Evolutionary conservation across 2,888 invertebrate genomes (phyloP).

Genomic region (Nudaria mundana): DNA sequence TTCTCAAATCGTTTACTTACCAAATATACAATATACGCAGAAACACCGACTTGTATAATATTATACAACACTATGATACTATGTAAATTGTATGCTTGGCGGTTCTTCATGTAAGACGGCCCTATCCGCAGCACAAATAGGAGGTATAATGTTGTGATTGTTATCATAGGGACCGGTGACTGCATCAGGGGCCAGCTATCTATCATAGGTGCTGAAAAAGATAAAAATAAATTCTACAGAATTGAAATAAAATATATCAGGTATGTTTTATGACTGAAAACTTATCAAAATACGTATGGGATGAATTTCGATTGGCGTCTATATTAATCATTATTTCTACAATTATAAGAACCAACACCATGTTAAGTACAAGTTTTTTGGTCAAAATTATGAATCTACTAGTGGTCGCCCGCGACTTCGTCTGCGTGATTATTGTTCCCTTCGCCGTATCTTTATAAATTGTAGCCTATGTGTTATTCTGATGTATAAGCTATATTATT

Average conservation of each 20-base stretch:
- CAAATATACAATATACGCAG: constrained; percentile 1
- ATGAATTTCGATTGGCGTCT: too few species aligned
- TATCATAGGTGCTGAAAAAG: constrained; percentile 3
- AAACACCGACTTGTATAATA: constrained; percentile 4
- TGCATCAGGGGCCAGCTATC: constrained; percentile 5
- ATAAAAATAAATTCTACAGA: too few species aligned
- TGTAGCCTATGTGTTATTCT: too few species aligned
- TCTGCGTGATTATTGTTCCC: too few species aligned
- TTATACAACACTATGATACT: constrained; percentile 5
- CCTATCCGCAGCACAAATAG: constrained; percentile 6
- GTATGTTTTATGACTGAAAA: background rate
- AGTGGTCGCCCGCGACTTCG: too few species aligned
- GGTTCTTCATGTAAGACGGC: constrained; percentile 9
- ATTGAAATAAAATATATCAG: background rate
- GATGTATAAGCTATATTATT: too few species aligned
- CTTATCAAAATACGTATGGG: background rate
- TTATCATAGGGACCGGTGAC: background rate
- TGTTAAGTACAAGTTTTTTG: too few species aligned
- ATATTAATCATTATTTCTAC: too few species aligned
- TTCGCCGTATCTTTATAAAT: too few species aligned
- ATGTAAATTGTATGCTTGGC: constrained; percentile 1
- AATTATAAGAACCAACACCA: too few species aligned
- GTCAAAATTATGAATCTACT: too few species aligned
- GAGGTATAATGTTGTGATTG: constrained; percentile 2
- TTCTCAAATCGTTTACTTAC: too few species aligned